These are phyloP conservation scores for Rhodeus uyekii DNA, from an alignment of 2,797 vertebrate genomes.

Conservation along the genomic window DNA sequence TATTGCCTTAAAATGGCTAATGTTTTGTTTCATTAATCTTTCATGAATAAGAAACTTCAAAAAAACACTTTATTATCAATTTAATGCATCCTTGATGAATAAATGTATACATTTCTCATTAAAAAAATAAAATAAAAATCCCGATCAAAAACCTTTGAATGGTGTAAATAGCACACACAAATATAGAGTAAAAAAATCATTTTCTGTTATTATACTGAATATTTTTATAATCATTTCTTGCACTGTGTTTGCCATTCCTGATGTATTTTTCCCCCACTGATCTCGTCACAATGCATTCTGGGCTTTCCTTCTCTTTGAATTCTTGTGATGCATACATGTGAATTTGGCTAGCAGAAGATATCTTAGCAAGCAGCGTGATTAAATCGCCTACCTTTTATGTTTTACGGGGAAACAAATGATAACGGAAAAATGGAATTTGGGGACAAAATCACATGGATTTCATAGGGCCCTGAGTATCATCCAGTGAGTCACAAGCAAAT, in stretches of 20 bases:
- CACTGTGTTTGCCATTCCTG: not conserved
- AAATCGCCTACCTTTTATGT: not conserved
- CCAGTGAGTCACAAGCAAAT: constrained; percentile 37
- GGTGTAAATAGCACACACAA: not conserved
- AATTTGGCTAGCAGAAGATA: not conserved
- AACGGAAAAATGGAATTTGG: too few species aligned
- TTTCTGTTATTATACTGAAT: not conserved
- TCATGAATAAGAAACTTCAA: not conserved
- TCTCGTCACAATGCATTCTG: not conserved
- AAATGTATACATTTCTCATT: not conserved
- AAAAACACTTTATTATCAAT: not conserved
- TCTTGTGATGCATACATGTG: not conserved
- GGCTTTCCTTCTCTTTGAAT: not conserved
- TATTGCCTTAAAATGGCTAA: too few species aligned
- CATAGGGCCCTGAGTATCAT: too few species aligned
- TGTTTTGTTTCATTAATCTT: too few species aligned
- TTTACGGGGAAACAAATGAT: too few species aligned
- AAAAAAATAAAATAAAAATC: not conserved
- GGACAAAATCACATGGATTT: too few species aligned
- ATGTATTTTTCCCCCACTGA: not conserved
- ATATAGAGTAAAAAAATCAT: not conserved
- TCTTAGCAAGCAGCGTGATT: not conserved
- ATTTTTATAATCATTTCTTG: not conserved
- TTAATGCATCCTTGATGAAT: not conserved
- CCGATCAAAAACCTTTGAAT: not conserved